Evolutionary conservation across 1,140 invertebrate species (phyloP).

Genomic region (Pteromalus puparum): DNA sequence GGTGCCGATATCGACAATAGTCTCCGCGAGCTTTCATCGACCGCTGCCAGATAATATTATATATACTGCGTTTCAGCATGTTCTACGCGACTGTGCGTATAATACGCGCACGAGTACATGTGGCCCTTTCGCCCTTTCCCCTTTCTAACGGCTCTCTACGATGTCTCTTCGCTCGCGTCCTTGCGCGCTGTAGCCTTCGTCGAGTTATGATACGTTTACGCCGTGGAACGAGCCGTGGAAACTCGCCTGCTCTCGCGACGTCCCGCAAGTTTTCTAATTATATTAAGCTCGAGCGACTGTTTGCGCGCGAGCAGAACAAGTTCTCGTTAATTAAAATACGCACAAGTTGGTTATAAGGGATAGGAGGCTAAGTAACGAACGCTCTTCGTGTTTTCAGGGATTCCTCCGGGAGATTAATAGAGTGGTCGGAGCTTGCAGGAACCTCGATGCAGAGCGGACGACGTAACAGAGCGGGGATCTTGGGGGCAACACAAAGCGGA

Average conservation of each 20-base stretch:
- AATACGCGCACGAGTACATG: too few species aligned
- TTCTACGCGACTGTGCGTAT: too few species aligned
- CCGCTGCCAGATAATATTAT: too few species aligned
- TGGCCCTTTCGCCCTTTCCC: too few species aligned
- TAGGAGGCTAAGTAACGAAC: background rate
- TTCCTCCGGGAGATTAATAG: background rate
- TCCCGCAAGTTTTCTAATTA: background rate
- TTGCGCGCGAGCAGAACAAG: background rate
- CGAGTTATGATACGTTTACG: background rate
- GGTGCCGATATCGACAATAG: constrained; percentile 41
- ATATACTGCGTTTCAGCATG: too few species aligned
- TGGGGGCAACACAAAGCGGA: too few species aligned
- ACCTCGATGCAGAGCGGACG: too few species aligned
- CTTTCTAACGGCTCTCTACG: too few species aligned
- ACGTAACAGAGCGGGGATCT: too few species aligned
- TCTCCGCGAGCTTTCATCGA: constrained; percentile 50
- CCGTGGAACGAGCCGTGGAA: background rate
- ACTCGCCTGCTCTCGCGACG: background rate
- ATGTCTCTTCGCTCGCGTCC: background rate
- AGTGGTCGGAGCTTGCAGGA: too few species aligned
- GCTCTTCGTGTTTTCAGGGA: background rate
- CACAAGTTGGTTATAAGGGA: constrained; percentile 11
- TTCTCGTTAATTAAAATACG: constrained; percentile 32
- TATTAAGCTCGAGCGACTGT: background rate
- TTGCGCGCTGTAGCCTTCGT: background rate